These are phyloP conservation scores for Chloroclystis v-ata DNA, from an alignment of 2,888 invertebrate species.

Conservation along the genomic window DNA sequence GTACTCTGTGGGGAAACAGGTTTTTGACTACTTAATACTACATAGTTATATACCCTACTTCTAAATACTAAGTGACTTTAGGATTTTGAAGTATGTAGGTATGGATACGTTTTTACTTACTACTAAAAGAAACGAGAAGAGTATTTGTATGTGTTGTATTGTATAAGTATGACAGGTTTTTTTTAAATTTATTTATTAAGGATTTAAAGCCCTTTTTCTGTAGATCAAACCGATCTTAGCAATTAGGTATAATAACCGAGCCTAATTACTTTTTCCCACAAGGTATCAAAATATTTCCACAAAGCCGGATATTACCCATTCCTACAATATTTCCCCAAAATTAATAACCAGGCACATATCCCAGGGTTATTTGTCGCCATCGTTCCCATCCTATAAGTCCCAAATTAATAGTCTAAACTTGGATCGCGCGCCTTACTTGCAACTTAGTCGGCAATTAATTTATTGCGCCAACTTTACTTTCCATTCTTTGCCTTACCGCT, in stretches of 20 bases:
- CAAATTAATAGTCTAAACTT: slow-evolving; percentile 76
- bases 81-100: background rate
- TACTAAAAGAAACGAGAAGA: too few relatives aligned
- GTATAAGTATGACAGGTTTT: too few relatives aligned
- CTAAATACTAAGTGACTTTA: too few relatives aligned
- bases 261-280: too few relatives aligned
- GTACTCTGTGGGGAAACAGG: slow-evolving; percentile 1
- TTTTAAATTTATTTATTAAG: too few relatives aligned
- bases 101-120: background rate
- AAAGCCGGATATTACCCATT: background rate
- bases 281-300: background rate
- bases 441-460: slow-evolving; percentile 75
- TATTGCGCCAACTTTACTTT: slow-evolving; percentile 73
- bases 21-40: background rate
- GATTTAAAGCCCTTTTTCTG: too few relatives aligned
- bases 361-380: slow-evolving; percentile 60
- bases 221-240: too few relatives aligned
- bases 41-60: too few relatives aligned
- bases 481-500: slow-evolving; percentile 71
- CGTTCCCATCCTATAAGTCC: slow-evolving; percentile 51
- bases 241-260: too few relatives aligned
- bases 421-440: slow-evolving; percentile 59
- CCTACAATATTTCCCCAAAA: slow-evolving; percentile 25
- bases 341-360: slow-evolving; percentile 35
- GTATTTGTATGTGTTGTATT: too few relatives aligned